phyloP scores from a whole-genome alignment of 2,888 invertebrate species.

The Mactromeris polynyma region DNA sequence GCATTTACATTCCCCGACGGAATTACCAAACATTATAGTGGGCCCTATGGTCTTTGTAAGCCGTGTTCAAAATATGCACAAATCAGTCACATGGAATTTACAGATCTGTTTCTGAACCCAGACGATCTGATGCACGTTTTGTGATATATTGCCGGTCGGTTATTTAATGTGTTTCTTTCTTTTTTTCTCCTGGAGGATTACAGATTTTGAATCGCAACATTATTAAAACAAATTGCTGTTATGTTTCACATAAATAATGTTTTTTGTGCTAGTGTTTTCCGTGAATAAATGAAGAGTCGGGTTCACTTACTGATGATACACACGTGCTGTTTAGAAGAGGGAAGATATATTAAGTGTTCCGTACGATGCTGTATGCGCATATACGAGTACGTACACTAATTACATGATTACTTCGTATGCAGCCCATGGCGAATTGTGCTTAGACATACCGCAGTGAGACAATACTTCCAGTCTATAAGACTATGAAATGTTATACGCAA shows the following conservation, averaged over 20 bases:
- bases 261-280: not conserved
- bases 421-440: not conserved
- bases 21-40: not conserved
- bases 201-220: not conserved
- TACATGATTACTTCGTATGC: not conserved
- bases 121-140: not conserved
- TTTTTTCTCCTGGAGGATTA: not conserved
- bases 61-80: not conserved
- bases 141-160: not conserved
- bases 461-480: too few relatives aligned
- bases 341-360: too few relatives aligned
- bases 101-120: not conserved
- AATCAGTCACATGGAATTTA: not conserved
- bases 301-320: not conserved
- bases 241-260: not conserved
- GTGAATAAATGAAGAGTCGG: not conserved
- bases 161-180: not conserved
- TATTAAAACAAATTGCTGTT: not conserved
- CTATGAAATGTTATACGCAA: too few relatives aligned
- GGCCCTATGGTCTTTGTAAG: not conserved
- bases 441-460: not conserved
- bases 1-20: not conserved
- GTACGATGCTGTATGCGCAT: too few relatives aligned
- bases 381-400: too few relatives aligned
- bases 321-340: not conserved